These are phyloP conservation scores for Platalea minor DNA, from an alignment of 2,797 vertebrate species.

Conservation along the genomic window DNA sequence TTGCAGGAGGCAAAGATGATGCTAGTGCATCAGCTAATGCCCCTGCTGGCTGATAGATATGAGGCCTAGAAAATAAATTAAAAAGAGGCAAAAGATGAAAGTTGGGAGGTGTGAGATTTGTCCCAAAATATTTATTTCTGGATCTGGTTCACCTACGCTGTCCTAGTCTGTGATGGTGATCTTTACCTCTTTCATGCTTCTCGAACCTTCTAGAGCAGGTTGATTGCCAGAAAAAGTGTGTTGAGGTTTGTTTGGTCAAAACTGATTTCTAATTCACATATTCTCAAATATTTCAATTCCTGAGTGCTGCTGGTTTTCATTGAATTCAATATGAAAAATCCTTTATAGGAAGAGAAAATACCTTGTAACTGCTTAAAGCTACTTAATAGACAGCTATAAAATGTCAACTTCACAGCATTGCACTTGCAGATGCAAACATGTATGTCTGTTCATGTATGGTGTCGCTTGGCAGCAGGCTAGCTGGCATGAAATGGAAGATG, in stretches of 20 bases:
- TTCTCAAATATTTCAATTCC: neutral
- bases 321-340: neutral
- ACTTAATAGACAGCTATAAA: neutral
- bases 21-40: neutral
- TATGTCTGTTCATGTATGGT: neutral
- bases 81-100: neutral
- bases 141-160: neutral
- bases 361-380: neutral
- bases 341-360: neutral
- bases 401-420: neutral
- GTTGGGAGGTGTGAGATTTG: neutral
- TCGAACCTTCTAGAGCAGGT: neutral
- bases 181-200: neutral
- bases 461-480: conserved; percentile 1
- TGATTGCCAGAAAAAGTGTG: neutral
- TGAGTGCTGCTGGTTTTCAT: neutral
- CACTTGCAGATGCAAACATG: neutral
- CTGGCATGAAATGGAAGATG: conserved; percentile 2
- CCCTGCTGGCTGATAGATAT: neutral
- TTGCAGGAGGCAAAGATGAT: neutral
- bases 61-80: neutral
- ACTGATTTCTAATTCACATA: neutral
- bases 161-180: neutral
- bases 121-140: neutral
- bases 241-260: neutral